Conservation (phyloP, 2,888 invertebrate genomes). For the Lithophane ornitopus region DNA sequence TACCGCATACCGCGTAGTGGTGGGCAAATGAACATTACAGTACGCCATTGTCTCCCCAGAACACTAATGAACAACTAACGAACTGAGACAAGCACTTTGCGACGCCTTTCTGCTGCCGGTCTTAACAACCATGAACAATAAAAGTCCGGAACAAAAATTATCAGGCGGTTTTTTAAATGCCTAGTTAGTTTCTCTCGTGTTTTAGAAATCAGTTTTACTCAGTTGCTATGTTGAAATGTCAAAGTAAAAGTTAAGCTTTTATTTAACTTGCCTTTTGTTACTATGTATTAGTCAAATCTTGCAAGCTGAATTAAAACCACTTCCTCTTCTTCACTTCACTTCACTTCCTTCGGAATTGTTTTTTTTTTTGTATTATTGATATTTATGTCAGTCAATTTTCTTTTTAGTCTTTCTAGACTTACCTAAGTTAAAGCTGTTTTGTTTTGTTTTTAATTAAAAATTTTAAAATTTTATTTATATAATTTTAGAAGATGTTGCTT, state of each 20-base stretch:
- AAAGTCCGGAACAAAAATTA: constrained; percentile 43
- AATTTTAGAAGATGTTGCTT: neutral
- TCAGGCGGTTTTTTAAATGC: constrained; percentile 26
- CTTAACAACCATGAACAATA: constrained; percentile 54
- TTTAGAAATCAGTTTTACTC: neutral
- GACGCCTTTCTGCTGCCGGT: constrained; percentile 59
- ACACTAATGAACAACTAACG: constrained; percentile 77
- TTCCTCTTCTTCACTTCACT: too few relatives aligned
- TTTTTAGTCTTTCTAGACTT: neutral
- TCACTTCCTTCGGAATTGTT: too few relatives aligned
- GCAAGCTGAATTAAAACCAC: too few relatives aligned
- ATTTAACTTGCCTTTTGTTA: too few relatives aligned
- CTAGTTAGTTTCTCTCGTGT: neutral
- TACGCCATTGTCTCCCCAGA: constrained; percentile 69
- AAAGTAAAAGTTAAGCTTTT: too few relatives aligned
- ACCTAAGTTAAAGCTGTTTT: too few relatives aligned
- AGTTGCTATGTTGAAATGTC: too few relatives aligned
- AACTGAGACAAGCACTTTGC: constrained; percentile 72
- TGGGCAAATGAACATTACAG: constrained; percentile 69
- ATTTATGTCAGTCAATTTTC: neutral
- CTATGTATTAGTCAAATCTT: too few relatives aligned
- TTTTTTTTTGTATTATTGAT: too few relatives aligned
- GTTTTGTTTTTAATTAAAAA: too few relatives aligned
- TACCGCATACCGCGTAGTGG: constrained; percentile 48
- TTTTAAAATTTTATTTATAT: neutral